phyloP scores from a whole-genome alignment of 2,797 vertebrate species.

The Fratercula arctica region DNA sequence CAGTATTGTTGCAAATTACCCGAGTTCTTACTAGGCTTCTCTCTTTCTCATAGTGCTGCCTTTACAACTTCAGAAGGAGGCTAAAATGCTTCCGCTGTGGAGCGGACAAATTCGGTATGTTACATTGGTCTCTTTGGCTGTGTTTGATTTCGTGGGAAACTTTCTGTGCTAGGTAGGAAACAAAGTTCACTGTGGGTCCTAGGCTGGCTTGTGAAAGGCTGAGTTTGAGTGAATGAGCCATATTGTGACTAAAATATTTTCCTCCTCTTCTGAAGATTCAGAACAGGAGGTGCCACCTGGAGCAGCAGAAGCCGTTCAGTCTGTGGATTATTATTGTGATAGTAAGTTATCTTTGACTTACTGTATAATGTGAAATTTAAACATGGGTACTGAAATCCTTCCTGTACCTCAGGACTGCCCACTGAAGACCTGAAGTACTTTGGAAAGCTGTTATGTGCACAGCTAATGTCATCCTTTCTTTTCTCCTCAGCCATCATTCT shows the following conservation, averaged over 20 bases:
- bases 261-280: constrained; percentile 75
- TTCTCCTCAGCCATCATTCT: constrained; percentile 91
- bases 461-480: background rate
- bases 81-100: constrained; percentile 99
- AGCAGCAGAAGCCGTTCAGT: constrained; percentile 86
- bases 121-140: background rate
- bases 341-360: constrained; percentile 82
- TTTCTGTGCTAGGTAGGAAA: background rate
- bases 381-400: background rate
- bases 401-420: background rate
- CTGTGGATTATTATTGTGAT: constrained; percentile 95
- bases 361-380: background rate
- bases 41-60: constrained; percentile 90
- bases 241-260: background rate
- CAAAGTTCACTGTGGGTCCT: background rate
- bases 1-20: background rate
- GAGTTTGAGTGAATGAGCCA: background rate
- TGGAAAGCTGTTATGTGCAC: background rate
- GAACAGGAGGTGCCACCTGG: constrained; percentile 84
- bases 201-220: background rate
- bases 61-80: constrained; percentile 99
- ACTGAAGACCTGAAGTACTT: background rate
- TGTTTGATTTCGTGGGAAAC: background rate
- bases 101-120: constrained; percentile 96
- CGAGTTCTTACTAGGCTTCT: background rate